These are phyloP conservation scores for Asarcornis scutulata DNA, from an alignment of 2,113 vertebrate species.

Conservation along the genomic window DNA sequence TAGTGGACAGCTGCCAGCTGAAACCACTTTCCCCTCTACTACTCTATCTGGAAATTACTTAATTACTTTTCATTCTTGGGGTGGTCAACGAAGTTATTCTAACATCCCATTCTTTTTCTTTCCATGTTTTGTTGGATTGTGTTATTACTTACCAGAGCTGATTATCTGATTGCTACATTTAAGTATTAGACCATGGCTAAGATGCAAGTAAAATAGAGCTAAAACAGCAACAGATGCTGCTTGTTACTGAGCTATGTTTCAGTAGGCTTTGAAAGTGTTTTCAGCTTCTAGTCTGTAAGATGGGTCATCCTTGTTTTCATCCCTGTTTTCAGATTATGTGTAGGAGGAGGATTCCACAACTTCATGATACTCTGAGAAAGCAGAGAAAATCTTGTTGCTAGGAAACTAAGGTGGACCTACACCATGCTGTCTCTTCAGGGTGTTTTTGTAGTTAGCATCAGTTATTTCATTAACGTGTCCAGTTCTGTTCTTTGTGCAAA, in stretches of 20 bases:
- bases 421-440: conserved; percentile 32
- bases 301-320: conserved; percentile 58
- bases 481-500: not conserved
- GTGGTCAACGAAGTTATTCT: not conserved
- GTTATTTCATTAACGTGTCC: not conserved
- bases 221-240: not conserved
- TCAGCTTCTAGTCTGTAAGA: not conserved
- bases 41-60: not conserved
- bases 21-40: not conserved
- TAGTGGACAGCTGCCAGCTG: not conserved
- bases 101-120: not conserved
- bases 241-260: not conserved
- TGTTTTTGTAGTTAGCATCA: conserved; percentile 34
- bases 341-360: conserved; percentile 60
- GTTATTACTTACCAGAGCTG: not conserved
- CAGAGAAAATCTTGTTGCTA: conserved; percentile 76
- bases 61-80: not conserved
- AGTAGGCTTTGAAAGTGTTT: not conserved
- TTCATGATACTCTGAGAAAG: conserved; percentile 60
- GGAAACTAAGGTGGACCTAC: conserved; percentile 63
- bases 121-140: not conserved
- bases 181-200: not conserved
- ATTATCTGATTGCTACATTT: not conserved
- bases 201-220: not conserved
- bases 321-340: conserved; percentile 62